Evolutionary conservation across 2,888 invertebrate species (phyloP), one percentile per base, ranked within the genome.

Genomic region (Odontothrips loti): DNA sequence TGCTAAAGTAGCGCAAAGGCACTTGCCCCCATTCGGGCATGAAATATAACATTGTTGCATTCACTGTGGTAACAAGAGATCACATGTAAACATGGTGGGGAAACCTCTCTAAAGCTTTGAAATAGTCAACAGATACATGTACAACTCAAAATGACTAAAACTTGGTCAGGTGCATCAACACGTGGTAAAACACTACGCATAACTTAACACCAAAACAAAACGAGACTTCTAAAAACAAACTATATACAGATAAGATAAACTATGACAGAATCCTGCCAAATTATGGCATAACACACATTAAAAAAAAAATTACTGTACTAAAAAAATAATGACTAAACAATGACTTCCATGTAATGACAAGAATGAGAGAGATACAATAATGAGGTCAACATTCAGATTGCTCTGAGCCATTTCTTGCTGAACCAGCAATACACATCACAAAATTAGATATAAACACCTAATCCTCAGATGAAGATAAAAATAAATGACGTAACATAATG

Each of bases 41-140:
- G 10, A 75, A 75, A 27, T 20, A 10, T 27, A 27, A 75, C 12
- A 75, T 75, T 75, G 27, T 75, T 75, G 27, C 68, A 23, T 75
- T 75, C 68, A 75, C 68, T 27, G 27, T 75, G 27, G 68, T 27
- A 75, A 75, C 68, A 75, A 75, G 68, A 75, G 68, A 75, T 75
- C 68, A 75, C 68, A 75, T 23, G 23, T 27, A 75, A 27, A 75
- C 12, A 75, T 75, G 68, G 68, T 75, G 68, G 68, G 68, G 9
- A 75, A 75, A 27, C 68, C 23, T 75, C 23, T 9, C 27, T 75
- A 75, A 75, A 75, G 23, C 27, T 75, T 75, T 75, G 27, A 75
- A 75, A 75, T 75, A 27, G 12, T 75, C 12, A 75, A 75, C 68
- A 75, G 27, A 12, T 75, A 27, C 34, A 27, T 23, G 68, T 27